Evolutionary conservation across 1,140 invertebrate genomes (phyloP).

Genomic region (Trypoxylus dichotomus): DNA sequence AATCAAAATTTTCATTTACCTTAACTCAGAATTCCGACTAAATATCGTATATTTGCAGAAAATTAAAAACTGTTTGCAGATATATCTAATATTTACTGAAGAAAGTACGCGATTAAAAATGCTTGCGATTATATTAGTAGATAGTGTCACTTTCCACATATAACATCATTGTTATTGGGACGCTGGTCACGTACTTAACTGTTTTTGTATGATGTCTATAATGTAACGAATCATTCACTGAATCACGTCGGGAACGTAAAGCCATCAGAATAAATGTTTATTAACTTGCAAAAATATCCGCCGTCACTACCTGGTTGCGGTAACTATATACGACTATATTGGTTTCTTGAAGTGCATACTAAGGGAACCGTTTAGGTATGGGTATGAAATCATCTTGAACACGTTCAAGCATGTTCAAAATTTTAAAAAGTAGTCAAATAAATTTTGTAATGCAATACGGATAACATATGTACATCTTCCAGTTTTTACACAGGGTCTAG

Average conservation of each 20-base stretch:
- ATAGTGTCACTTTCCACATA: not conserved
- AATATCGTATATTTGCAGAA: too few relatives aligned
- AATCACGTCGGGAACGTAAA: not conserved
- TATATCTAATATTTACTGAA: too few relatives aligned
- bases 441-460: not conserved
- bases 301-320: not conserved
- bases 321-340: not conserved
- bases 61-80: too few relatives aligned
- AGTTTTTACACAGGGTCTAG: too few relatives aligned
- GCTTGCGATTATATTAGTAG: not conserved
- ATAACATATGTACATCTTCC: not conserved
- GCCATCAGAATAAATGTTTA: not conserved
- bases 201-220: slow-evolving; percentile 4
- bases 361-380: not conserved
- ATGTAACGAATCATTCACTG: not conserved
- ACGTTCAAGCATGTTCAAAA: not conserved
- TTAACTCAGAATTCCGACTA: too few relatives aligned
- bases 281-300: not conserved
- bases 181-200: slow-evolving; percentile 7
- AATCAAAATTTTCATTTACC: too few relatives aligned
- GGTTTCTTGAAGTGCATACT: not conserved
- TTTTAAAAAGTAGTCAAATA: not conserved
- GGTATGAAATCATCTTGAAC: not conserved
- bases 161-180: not conserved
- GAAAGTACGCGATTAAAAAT: too few relatives aligned